Evolutionary conservation across 2,888 invertebrate genomes (phyloP), one percentile per base, ranked within the genome.

Genomic region (Hydraecia micacea): DNA sequence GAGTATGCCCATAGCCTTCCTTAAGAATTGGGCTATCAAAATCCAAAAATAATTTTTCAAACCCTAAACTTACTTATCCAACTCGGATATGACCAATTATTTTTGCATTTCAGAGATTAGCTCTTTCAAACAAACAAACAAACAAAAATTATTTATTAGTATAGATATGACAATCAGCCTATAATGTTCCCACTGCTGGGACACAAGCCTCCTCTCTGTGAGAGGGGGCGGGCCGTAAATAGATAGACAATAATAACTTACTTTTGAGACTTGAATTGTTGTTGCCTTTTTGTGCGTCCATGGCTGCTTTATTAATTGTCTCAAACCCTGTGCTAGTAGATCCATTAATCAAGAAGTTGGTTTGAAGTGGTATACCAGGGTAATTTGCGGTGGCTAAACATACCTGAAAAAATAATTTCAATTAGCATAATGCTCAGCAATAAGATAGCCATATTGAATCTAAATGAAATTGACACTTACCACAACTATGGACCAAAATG

Each of bases 401-500:
- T 46, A 97, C 95, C 97, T 97, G 85, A 77, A 94, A 86, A 52
- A 42, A 36, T 32, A 36, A 15, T 58, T 7, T 71, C 3, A 62
- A 39, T 13, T 36, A 13, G 7, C n/a, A n/a, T 39, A 52, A 73
- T 36, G 18, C 9, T 21, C 15, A 18, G 0, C 32, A 36, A 5
- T 36, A 36, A 36, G 11, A 28, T 39, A 18, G 25, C 0, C 0
- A 6, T 55, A 62, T 28, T 69, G 25, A 63, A 36, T 65, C 21
- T 25, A 36, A 81, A 74, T 58, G 39, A 66, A 92, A 91, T 66
- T 92, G 18, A 70, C 3, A 73, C 97, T 97, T 93, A 99, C 98
- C 92, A 99, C 98, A 75, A 99, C 98, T 79, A 97, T 96, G 25
- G 99, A 97, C 99, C 99, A 99, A 95, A 98, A 98, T 81, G 98